Base-by-base conservation (phyloP, 2,113 vertebrate species). In the Leucoraja erinaceus region DNA sequence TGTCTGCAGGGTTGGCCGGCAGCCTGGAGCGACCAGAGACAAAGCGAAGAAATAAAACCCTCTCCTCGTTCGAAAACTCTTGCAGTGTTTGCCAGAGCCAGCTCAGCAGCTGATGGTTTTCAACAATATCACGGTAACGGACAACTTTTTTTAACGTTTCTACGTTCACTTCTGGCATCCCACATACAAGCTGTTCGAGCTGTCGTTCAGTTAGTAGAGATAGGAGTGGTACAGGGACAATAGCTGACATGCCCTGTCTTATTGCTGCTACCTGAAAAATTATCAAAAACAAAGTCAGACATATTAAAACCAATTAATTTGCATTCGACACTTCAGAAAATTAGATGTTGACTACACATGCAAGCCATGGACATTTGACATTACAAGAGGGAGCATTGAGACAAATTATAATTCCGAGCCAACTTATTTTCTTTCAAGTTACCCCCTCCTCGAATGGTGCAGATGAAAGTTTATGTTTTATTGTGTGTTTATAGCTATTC, bases 41-140 rank as follows among this genome's bases (percentile, higher is more conserved):
- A 61, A 97, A 97, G 66, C 97, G 96, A 47, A 97, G 95, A 95
- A 97, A 97, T 1, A 97, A 96, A 74, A 97, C 97, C 38, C 97
- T 94, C 96, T 97, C 97, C 94, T 97, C 97, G 63, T 97, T 97
- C 94, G 97, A 97, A 95, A 97, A 97, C 94, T 97, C 96, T 95
- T 96, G 96, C 93, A 97, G 92, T 94, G 96, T 97, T 94, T 97
- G 95, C 96, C 97, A 97, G 38, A 97, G 95, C 97, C 97, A 97
- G 94, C 94, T 94, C 93, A 97, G 95, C 0, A 97, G 95, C 95
- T 97, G 96, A 93, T 97, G 96, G 95, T 94, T 96, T 93, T 97
- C 96, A 0, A 95, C 95, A 94, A 97, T 95, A 94, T 97, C 97
- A 28, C 97, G 96, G 95, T 97, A 97, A n/a, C 96, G 96, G 93